Base-by-base conservation (phyloP, 1,140 invertebrate species). In the Brachionus rubens region DNA sequence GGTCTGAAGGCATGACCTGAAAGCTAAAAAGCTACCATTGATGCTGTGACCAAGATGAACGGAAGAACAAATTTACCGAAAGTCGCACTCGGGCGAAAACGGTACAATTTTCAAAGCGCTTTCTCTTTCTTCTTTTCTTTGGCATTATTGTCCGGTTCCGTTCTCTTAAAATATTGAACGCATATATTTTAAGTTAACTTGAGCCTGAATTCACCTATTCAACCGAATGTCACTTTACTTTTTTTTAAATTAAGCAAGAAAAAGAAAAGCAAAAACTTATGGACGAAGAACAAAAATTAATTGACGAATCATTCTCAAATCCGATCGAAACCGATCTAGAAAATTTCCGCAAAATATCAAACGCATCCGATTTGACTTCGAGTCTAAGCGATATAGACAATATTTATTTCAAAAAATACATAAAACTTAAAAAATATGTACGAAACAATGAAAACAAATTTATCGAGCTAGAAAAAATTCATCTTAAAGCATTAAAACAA, bases 201-300 rank as follows among this genome's bases (percentile, higher is more conserved):
- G n/a, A n/a, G n/a, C n/a, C 33, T 36, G 33, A 36, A 36, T 36
- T 36, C 3, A 36, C 3, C 9, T 3, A 36, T 3, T 36, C 7
- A 56, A 56, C 14, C 10, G 52, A 14, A 28, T 3, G n/a, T 4
- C 52, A 56, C 24, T 56, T 50, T 36, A 33, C 41, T 12, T 24
- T 24, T 24, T 16, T 5, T 21, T 50, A 36, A 16, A 6, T 9
- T 59, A 16, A 54, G 52, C 3, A 56, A 54, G 72, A 56, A 21
- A 76, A 76, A 40, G 52, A 56, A 30, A 76, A 76, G 26, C 50
- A 76, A 36, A 62, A 56, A 47, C 28, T 47, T n/a, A 3, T 76
- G 3, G 52, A 62, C 21, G 43, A 47, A 30, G 52, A 62, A 21
- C 68, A 72, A 50, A 72, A 72, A 54, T 5, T 72, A 24, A 46